A percentile compares a stretch with the other conserved stretches of the same genome.
These are phyloP conservation scores for Drosophila kanekoi DNA, from an alignment of 2,888 invertebrate genomes.

Conservation along the genomic window DNA sequence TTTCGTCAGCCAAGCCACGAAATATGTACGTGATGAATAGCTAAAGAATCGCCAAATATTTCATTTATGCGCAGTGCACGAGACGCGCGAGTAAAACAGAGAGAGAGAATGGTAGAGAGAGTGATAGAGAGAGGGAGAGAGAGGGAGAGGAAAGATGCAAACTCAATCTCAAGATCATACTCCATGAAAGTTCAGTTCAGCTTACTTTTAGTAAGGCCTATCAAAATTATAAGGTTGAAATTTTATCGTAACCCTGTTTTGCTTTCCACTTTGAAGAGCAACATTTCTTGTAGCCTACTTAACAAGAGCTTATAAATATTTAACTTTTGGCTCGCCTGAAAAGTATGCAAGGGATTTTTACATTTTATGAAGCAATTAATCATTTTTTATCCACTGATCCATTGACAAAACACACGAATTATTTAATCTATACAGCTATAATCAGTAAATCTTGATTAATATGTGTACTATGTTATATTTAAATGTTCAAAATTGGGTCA, in stretches of 20 bases:
- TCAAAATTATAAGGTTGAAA: too few relatives aligned
- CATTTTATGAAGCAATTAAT: too few relatives aligned
- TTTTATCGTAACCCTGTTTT: background rate
- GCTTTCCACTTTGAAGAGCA: background rate
- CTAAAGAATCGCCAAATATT: conserved; percentile 6
- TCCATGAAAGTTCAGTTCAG: background rate
- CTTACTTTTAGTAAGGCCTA: too few relatives aligned
- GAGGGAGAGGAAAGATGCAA: too few relatives aligned
- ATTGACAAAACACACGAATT: too few relatives aligned
- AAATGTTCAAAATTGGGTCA: too few relatives aligned
- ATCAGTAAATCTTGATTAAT: background rate
- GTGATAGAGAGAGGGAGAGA: background rate
- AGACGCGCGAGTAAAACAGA: background rate
- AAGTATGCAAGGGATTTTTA: conserved; percentile 10
- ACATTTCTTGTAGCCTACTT: conserved; percentile 6
- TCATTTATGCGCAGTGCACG: conserved; percentile 7
- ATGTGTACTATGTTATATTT: background rate
- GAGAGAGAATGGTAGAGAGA: background rate
- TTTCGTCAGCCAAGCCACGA: conserved; percentile 54
- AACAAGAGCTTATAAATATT: conserved; percentile 3
- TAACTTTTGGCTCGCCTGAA: conserved; percentile 1
- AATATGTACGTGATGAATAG: conserved; percentile 25
- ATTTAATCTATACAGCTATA: too few relatives aligned
- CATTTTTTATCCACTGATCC: too few relatives aligned
- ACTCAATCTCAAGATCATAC: conserved; percentile 4